Evolutionary conservation across 2,888 invertebrate species (phyloP).

Genomic region (Drosophila buzzatii): DNA sequence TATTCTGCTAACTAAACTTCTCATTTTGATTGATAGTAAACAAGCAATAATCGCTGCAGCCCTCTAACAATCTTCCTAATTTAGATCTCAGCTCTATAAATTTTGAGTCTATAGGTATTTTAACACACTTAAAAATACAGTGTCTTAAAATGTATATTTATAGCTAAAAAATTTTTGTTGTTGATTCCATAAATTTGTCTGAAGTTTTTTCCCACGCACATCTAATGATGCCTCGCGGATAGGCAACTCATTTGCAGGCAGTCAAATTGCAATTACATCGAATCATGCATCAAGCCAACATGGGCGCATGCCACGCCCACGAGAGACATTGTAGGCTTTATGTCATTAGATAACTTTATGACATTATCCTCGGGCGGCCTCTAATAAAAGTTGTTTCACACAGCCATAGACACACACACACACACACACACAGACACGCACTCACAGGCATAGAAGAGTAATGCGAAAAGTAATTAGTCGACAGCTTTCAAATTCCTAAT

Average conservation of each 20-base stretch:
- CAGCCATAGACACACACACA: neutral
- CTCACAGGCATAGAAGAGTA: conserved; percentile 1
- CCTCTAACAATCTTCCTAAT: neutral
- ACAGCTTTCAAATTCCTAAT: conserved; percentile 57
- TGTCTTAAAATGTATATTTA: neutral
- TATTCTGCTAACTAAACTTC: neutral
- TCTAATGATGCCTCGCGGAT: conserved; percentile 8
- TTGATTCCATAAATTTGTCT: neutral
- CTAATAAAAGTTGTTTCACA: conserved; percentile 35
- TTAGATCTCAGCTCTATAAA: neutral
- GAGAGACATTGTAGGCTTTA: neutral
- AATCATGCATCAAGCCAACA: conserved; percentile 14
- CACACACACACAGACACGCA: conserved; percentile 4
- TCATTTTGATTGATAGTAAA: neutral
- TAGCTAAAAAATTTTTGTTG: fast-evolving
- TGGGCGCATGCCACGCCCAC: conserved; percentile 2
- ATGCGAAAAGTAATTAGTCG: conserved; percentile 67
- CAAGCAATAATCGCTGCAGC: too few species aligned
- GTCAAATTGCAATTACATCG: conserved; percentile 44
- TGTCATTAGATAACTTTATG: conserved; percentile 62
- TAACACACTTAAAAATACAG: neutral
- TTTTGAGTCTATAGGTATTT: neutral
- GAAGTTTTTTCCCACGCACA: neutral
- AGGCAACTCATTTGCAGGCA: conserved; percentile 29
- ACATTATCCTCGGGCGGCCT: conserved; percentile 44